Percentiles rank a stretch among this genome's conserved stretches.
Conservation (phyloP, 2,797 vertebrate genomes). For the Amblyopsis hoosieri region DNA sequence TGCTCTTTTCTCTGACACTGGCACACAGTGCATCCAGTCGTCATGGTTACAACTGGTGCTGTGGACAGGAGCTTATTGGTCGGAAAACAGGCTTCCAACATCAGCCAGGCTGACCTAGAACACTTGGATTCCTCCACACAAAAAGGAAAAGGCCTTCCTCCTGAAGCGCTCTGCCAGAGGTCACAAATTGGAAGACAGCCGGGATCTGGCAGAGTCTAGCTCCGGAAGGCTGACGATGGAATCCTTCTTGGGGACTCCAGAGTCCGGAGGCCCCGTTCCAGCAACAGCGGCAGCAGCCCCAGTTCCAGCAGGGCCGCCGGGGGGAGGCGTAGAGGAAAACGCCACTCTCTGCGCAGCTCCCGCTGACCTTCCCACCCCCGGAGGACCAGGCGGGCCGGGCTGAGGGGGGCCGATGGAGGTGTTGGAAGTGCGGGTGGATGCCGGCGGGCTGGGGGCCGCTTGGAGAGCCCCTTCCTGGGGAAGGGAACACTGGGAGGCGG, state of each 20-base stretch:
- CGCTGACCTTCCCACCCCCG: constrained; percentile 66
- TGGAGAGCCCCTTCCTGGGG: constrained; percentile 75
- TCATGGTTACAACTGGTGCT: constrained; percentile 46
- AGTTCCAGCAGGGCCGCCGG: constrained; percentile 63
- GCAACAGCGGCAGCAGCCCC: constrained; percentile 64
- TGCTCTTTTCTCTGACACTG: constrained; percentile 64
- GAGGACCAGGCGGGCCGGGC: constrained; percentile 71
- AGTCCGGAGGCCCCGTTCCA: constrained; percentile 79
- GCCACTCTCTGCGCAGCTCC: constrained; percentile 69
- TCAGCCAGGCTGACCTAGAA: constrained; percentile 68
- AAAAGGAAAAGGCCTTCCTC: constrained; percentile 76
- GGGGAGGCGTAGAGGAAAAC: constrained; percentile 75
- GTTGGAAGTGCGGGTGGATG: constrained; percentile 83
- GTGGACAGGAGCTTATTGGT: constrained; percentile 61
- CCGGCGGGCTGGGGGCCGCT: constrained; percentile 74
- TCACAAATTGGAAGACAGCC: constrained; percentile 99
- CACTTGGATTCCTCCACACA: constrained; percentile 52
- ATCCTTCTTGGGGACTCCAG: constrained; percentile 83
- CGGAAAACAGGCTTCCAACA: constrained; percentile 58
- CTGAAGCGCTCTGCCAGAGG: constrained; percentile 62
- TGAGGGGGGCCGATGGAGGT: constrained; percentile 78
- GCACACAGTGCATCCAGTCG: constrained; percentile 65
- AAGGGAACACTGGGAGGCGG: constrained; percentile 91
- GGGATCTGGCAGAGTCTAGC: constrained; percentile 90
- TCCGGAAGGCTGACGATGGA: constrained; percentile 87